Evolutionary conservation across 2,888 invertebrate species (phyloP), one percentile per base, ranked within the genome.

Genomic region (Torymus aiolomorphi): DNA sequence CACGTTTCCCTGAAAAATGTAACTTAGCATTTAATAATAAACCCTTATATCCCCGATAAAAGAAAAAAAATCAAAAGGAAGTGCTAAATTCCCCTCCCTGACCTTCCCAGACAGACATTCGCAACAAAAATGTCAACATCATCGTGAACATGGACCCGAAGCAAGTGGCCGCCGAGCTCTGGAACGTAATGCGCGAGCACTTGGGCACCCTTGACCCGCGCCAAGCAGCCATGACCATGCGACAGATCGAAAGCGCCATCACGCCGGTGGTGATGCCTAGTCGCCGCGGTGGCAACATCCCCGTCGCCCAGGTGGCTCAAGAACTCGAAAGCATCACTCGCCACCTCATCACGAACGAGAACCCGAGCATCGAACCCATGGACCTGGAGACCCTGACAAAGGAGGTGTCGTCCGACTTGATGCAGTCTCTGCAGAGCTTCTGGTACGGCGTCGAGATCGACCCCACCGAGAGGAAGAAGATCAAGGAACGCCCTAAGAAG

Each of bases 91-190:
- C 3, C 24, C 24, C 24, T 24, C 24, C 24, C 24, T 24, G 3
- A 24, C 24, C 24, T 24, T 49, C 59, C 0, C 54, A 73, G 72
- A 63, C 63, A 13, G 24, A 73, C 54, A 73, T 73, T 24, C 72
- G 54, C n/a, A 86, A 86, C 61, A 85, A 84, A 74, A 86, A 86
- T 51, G 83, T 86, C 5, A 86, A 86, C 52, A 80, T 86, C 52
- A 81, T 86, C 20, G 83, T 86, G 14, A 86, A 86, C 72, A 76
- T 86, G 13, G 82, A 86, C 59, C 80, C 86, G n/a, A 83, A 84
- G 54, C 82, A 84, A n/a, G 77, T 86, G 4, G 86, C 86, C 0
- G 69, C 76, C 11, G 86, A 86, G 76, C 76, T 86, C 20, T 86
- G 83, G 84, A 82, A 78, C 11, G 66, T 86, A 16, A 84, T 86